A percentile compares a stretch with the other conserved stretches of the same genome.
These are phyloP conservation scores for Peromyscus melanophrys DNA, from an alignment of 2,797 vertebrate species.

Conservation along the genomic window DNA sequence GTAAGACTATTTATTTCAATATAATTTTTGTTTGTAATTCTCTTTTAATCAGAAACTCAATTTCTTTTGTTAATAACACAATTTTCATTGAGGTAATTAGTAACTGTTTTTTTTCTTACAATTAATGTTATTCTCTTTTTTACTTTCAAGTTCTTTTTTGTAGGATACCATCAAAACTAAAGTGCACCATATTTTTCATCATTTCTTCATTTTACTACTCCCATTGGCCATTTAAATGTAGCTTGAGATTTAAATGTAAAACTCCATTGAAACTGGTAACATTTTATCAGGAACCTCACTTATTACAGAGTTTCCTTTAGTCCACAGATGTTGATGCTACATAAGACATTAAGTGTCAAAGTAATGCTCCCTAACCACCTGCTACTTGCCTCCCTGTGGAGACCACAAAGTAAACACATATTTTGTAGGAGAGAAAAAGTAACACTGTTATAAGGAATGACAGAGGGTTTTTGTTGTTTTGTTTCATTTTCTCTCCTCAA, in stretches of 20 bases:
- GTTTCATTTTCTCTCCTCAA: slow-evolving; percentile 44
- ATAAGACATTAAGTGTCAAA: slow-evolving; percentile 87
- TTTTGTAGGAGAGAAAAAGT: slow-evolving; percentile 69
- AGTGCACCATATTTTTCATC: slow-evolving; percentile 87
- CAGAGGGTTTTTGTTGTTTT: slow-evolving; percentile 71
- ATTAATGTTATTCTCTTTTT: slow-evolving; percentile 84
- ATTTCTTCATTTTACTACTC: slow-evolving; percentile 84
- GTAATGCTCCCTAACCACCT: slow-evolving; percentile 84
- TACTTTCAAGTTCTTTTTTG: slow-evolving; percentile 88
- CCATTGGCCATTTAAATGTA: slow-evolving; percentile 56
- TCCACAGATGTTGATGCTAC: slow-evolving; percentile 82
- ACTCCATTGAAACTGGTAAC: slow-evolving; percentile 84
- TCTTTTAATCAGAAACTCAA: slow-evolving; percentile 53
- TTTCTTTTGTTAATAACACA: slow-evolving; percentile 72
- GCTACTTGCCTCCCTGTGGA: slow-evolving; percentile 87
- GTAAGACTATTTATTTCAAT: slow-evolving; percentile 69
- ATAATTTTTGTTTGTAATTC: slow-evolving; percentile 11
- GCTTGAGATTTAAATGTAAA: slow-evolving; percentile 82
- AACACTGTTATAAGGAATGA: slow-evolving; percentile 79
- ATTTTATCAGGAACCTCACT: slow-evolving; percentile 87
- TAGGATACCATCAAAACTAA: slow-evolving; percentile 80
- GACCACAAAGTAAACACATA: slow-evolving; percentile 87
- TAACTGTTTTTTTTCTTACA: slow-evolving; percentile 79
- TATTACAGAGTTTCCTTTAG: slow-evolving; percentile 81
- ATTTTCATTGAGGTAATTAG: slow-evolving; percentile 73